A percentile compares a stretch with the other conserved stretches of the same genome.
Evolutionary conservation across 2,888 invertebrate genomes (phyloP).

Genomic region (Anoncus sp.): DNA sequence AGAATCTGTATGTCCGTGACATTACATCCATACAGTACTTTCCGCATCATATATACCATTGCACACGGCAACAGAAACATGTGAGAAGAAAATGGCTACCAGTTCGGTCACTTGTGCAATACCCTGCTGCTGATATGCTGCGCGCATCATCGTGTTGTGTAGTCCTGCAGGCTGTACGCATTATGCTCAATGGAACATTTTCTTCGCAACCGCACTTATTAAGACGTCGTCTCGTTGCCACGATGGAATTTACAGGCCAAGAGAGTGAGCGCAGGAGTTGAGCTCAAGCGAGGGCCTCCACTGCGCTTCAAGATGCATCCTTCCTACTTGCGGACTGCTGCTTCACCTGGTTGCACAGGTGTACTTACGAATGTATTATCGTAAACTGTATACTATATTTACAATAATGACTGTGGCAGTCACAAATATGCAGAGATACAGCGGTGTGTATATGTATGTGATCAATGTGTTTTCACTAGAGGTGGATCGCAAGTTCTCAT

Average conservation of each 20-base stretch:
- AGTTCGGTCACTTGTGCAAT: slow-evolving; percentile 47
- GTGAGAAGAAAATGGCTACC: slow-evolving; percentile 20
- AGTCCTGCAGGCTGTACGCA: slow-evolving; percentile 8
- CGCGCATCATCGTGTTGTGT: slow-evolving; percentile 14
- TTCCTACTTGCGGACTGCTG: slow-evolving; percentile 18
- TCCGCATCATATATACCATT: slow-evolving; percentile 14
- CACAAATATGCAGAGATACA: too few species aligned
- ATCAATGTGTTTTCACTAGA: too few species aligned
- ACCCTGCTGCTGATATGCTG: slow-evolving; percentile 40
- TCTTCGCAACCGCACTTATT: slow-evolving; percentile 80
- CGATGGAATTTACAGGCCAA: slow-evolving; percentile 72
- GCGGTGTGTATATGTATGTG: too few species aligned
- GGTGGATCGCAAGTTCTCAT: too few species aligned
- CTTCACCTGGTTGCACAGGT: too few species aligned
- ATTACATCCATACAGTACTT: slow-evolving; percentile 32
- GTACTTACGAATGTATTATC: too few species aligned
- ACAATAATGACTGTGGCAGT: too few species aligned
- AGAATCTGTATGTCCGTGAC: slow-evolving; percentile 11
- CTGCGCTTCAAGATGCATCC: slow-evolving; percentile 14
- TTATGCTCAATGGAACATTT: slow-evolving; percentile 72
- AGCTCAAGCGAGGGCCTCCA: slow-evolving; percentile 1
- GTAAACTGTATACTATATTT: too few species aligned
- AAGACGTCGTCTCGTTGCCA: slow-evolving; percentile 78
- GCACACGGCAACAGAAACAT: slow-evolving; percentile 22
- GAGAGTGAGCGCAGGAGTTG: slow-evolving; percentile 18